Evolutionary conservation across 2,888 invertebrate species (phyloP).

Genomic region (Epirrhoe tristata): DNA sequence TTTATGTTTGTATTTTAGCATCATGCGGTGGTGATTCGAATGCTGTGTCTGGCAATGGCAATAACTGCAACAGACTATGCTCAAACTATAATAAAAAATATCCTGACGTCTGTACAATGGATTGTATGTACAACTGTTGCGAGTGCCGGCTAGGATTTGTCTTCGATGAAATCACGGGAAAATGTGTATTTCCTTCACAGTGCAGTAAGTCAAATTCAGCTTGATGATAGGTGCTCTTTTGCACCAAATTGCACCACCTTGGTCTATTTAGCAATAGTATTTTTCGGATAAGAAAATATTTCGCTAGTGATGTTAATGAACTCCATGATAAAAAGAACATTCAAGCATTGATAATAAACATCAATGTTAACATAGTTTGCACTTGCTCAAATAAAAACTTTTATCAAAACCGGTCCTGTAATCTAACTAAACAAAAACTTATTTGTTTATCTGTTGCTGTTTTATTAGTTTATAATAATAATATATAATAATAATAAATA

Average conservation of each 20-base stretch:
- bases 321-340: neutral
- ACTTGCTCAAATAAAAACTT: neutral
- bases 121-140: constrained; percentile 41
- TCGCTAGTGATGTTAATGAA: neutral
- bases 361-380: neutral
- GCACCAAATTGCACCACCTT: neutral
- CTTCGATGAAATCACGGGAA: constrained; percentile 40
- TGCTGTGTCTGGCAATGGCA: constrained; percentile 45
- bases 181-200: constrained; percentile 43
- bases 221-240: too few relatives aligned
- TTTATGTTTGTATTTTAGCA: constrained; percentile 12
- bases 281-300: neutral
- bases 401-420: neutral
- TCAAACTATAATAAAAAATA: constrained; percentile 39
- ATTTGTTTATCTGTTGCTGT: neutral
- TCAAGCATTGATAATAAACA: neutral
- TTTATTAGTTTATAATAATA: neutral
- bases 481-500: too few relatives aligned
- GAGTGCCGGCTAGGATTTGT: constrained; percentile 45
- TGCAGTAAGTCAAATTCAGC: constrained; percentile 42
- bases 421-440: neutral
- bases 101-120: neutral
- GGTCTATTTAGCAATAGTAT: neutral
- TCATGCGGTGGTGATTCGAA: constrained; percentile 52
- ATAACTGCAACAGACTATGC: constrained; percentile 39